Evolutionary conservation across 2,113 vertebrate genomes (phyloP).

Genomic region (Apistogramma diplotaenia): DNA sequence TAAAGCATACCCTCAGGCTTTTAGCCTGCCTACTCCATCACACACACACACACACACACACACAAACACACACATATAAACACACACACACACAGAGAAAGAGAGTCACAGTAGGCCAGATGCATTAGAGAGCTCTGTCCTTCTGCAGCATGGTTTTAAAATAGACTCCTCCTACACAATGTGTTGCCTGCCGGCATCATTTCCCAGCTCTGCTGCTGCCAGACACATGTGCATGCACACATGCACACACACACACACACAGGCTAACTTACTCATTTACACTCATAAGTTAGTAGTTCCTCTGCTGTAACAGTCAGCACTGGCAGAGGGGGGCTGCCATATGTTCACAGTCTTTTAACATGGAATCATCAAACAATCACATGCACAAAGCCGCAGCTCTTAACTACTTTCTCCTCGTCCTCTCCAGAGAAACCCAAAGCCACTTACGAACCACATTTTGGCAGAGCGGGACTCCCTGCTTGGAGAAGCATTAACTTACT

Average conservation of each 20-base stretch:
- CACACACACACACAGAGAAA: too few relatives aligned
- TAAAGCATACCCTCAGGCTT: slow-evolving; percentile 12
- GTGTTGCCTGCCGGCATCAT: slow-evolving; percentile 40
- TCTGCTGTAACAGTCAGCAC: background rate
- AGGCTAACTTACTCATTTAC: background rate
- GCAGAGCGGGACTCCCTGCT: background rate
- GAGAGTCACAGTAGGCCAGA: slow-evolving; percentile 24
- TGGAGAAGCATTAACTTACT: background rate
- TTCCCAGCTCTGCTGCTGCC: slow-evolving; percentile 47
- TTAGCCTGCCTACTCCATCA: background rate
- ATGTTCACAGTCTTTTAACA: slow-evolving; percentile 12
- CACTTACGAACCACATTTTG: background rate
- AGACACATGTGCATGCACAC: background rate
- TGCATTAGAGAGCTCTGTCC: slow-evolving; percentile 38
- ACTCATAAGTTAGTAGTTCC: background rate
- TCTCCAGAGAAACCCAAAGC: background rate
- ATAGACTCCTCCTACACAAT: slow-evolving; percentile 63
- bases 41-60: background rate
- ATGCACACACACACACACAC: background rate
- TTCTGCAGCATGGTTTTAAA: slow-evolving; percentile 52
- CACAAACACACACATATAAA: background rate
- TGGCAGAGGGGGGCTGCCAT: background rate
- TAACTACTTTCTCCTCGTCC: background rate
- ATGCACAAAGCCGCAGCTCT: background rate
- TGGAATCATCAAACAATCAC: slow-evolving; percentile 7